phyloP scores from a whole-genome alignment of 2,797 vertebrate genomes.

The Premnoplex brunnescens region DNA sequence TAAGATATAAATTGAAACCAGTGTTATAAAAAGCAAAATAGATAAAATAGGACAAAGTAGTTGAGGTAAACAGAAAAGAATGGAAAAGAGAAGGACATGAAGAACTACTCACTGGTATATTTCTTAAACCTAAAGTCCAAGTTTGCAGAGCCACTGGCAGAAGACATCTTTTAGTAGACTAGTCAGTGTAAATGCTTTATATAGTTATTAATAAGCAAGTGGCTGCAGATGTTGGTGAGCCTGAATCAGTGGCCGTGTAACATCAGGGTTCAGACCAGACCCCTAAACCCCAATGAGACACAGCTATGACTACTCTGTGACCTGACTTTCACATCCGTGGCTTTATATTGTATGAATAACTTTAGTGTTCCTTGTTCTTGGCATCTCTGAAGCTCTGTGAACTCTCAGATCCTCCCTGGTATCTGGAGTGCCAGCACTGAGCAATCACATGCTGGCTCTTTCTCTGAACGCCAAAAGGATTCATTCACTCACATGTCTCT shows the following conservation, averaged over 20 bases:
- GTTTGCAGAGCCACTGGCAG: neutral
- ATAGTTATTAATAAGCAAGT: neutral
- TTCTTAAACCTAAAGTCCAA: neutral
- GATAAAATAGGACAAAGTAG: neutral
- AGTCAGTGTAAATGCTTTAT: neutral
- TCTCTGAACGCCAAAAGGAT: neutral
- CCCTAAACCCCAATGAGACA: neutral
- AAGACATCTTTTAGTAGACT: neutral
- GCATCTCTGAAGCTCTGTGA: neutral
- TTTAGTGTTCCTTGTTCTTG: neutral
- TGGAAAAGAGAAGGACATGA: neutral
- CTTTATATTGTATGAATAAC: neutral
- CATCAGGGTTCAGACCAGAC: neutral
- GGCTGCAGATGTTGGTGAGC: neutral
- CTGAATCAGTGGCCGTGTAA: neutral
- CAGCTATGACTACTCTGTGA: neutral
- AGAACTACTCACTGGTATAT: neutral
- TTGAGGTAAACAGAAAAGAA: neutral
- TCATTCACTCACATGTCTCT: fast-evolving
- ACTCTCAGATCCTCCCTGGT: neutral
- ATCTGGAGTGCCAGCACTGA: neutral
- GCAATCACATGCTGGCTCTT: neutral
- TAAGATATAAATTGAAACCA: neutral
- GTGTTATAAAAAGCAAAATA: neutral
- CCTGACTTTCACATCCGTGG: neutral